These are phyloP conservation scores for Carassius gibelio DNA, from an alignment of 2,113 vertebrate species.

Conservation along the genomic window DNA sequence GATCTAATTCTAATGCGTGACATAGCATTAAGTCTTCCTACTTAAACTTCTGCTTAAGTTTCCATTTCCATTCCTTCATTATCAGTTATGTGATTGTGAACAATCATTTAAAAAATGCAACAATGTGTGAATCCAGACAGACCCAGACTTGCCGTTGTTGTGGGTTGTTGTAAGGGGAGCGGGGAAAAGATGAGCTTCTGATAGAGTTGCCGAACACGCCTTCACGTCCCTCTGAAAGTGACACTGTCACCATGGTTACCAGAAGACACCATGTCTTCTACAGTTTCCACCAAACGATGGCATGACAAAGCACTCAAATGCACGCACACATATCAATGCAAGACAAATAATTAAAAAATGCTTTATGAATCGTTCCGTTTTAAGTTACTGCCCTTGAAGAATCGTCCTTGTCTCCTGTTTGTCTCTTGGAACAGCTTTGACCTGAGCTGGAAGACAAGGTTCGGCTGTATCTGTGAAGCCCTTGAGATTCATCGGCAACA, in stretches of 20 bases:
- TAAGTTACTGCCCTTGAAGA: not conserved
- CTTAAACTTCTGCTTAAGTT: no score
- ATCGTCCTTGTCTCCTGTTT: not conserved
- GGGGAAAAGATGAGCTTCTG: slow-evolving; percentile 31
- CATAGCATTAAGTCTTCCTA: no score
- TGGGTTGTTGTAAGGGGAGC: not conserved
- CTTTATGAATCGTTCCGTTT: not conserved
- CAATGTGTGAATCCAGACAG: not conserved
- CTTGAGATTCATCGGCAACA: slow-evolving; percentile 37
- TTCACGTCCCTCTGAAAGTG: slow-evolving; percentile 63
- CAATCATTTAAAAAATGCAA: not conserved
- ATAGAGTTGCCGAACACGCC: slow-evolving; percentile 38
- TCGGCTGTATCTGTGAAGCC: slow-evolving; percentile 39
- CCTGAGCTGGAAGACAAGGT: slow-evolving; percentile 14
- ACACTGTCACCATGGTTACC: slow-evolving; percentile 77
- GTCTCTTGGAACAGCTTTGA: not conserved
- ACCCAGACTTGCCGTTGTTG: not conserved
- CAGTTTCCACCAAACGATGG: slow-evolving; percentile 67
- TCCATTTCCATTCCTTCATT: not conserved
- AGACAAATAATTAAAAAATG: not conserved
- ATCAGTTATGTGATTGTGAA: not conserved
- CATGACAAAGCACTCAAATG: slow-evolving; percentile 53
- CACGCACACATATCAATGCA: slow-evolving; percentile 2
- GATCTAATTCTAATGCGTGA: no score
- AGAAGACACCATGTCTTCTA: slow-evolving; percentile 73